Evolutionary conservation across 2,888 invertebrate species (phyloP).

Genomic region (Acanthosoma haemorrhoidale): DNA sequence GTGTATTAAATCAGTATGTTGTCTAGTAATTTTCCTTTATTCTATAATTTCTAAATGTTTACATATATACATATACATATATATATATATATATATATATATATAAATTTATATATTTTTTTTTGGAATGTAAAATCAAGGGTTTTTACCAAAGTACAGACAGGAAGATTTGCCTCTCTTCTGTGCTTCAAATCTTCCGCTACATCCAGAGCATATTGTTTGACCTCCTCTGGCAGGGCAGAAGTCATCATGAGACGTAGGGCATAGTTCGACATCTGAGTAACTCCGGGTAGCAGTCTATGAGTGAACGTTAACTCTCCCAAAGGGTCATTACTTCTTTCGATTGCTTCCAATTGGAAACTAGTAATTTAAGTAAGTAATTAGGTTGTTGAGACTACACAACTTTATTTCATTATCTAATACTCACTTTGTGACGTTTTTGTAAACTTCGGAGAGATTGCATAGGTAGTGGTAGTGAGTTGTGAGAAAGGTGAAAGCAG

Average conservation of each 20-base stretch:
- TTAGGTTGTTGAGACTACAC: neutral
- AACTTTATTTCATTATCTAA: neutral
- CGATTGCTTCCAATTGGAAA: conserved; percentile 50
- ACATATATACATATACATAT: no score
- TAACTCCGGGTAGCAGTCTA: conserved; percentile 56
- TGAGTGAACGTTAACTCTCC: conserved; percentile 58
- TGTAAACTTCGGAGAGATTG: conserved; percentile 58
- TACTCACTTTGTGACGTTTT: conserved; percentile 67
- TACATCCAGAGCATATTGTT: conserved; percentile 25
- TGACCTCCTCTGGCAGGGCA: conserved; percentile 51
- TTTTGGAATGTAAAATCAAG: neutral
- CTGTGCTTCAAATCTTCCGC: conserved; percentile 22
- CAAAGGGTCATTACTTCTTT: conserved; percentile 43
- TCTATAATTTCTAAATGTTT: no score
- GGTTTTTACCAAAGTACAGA: conserved; percentile 22
- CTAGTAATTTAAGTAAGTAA: conserved; percentile 43
- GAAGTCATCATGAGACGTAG: conserved; percentile 58
- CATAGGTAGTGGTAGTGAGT: conserved; percentile 66
- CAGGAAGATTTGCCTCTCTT: conserved; percentile 17
- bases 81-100: no score
- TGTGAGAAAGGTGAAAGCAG: conserved; percentile 61
- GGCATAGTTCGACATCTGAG: conserved; percentile 59
- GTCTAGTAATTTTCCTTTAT: no score
- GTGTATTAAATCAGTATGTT: no score
- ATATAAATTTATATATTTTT: no score